These are phyloP conservation scores for Troides helena DNA, from an alignment of 2,888 invertebrate genomes.

Conservation along the genomic window DNA sequence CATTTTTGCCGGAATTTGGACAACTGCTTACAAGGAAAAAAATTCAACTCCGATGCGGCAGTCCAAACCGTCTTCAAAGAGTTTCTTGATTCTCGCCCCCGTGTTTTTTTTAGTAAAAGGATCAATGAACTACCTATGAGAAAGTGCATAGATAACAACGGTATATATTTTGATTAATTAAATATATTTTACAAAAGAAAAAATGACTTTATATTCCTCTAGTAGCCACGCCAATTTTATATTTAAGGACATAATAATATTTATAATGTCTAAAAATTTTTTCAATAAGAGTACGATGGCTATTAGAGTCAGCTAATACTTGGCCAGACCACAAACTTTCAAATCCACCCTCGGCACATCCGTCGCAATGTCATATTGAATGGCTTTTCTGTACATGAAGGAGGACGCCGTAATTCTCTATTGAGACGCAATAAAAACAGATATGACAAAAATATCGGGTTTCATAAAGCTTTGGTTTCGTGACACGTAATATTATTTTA, in stretches of 20 bases:
- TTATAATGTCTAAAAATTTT: background rate
- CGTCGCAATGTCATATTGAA: constrained; percentile 54
- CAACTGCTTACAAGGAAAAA: no score
- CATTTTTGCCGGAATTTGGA: no score
- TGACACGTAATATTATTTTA: constrained; percentile 78
- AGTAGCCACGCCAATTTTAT: no score
- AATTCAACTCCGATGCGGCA: no score
- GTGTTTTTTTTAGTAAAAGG: no score
- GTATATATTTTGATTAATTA: no score
- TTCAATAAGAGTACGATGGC: constrained; percentile 2
- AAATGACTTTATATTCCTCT: no score
- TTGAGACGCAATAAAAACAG: constrained; percentile 75
- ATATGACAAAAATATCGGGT: constrained; percentile 81
- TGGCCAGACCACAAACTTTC: constrained; percentile 33
- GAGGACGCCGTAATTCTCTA: constrained; percentile 59
- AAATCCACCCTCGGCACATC: constrained; percentile 52
- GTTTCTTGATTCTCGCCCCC: no score
- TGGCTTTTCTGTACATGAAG: constrained; percentile 50
- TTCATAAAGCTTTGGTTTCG: constrained; percentile 79
- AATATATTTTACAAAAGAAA: no score
- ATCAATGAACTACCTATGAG: no score
- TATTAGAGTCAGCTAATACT: constrained; percentile 35
- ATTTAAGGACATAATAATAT: background rate
- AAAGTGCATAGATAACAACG: no score
- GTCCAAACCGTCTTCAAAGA: no score